Base-by-base conservation (phyloP, 2,888 invertebrate species). In the Nemoura dubitans region DNA sequence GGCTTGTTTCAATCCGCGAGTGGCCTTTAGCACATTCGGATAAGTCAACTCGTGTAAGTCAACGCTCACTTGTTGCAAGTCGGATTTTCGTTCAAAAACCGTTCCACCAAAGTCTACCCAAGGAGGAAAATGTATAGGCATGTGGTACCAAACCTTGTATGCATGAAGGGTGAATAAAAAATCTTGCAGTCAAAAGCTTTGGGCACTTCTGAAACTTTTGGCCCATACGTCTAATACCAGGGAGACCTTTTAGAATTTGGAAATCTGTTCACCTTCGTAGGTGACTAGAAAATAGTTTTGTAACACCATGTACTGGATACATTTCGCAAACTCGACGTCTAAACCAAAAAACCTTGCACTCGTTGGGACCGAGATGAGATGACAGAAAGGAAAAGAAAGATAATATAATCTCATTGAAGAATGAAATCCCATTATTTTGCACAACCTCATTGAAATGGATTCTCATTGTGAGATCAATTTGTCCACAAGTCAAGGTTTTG, bases 401-500 rank as follows among this genome's bases (percentile, higher is more conserved):
- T 16, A 59, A 59, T 10, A 59, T 59, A 59, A 59, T 59, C 59
- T 59, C 59, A 16, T 59, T 59, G 59, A 59, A 59, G 59, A 59
- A 59, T 59, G 59, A 59, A 59, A 59, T 59, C 59, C 59, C 59
- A 59, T 59, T 59, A 16, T 16, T 59, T 59, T 59, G 10, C 21
- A 16, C 59, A 59, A 21, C 14, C 59, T 21, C 59, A 59, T 59
- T 59, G 59, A 16, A 59, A 59, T 14, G 3, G 59, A 59, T 59
- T 59, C 59, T 3, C 21, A 59, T 59, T 59, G 59, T 21, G 21
- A 16, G 59, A 59, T 3, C 59, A 59, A 59, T 59, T 59, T 59
- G 59, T 59, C 59, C 59, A 21, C 1, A 14, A 59, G 78, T 78
- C 78, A 78, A 78, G 78, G 78, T 78, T 59, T 7, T 59, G 59